phyloP scores from a whole-genome alignment of 1,140 invertebrate genomes.

The Euglossa dilemma region DNA sequence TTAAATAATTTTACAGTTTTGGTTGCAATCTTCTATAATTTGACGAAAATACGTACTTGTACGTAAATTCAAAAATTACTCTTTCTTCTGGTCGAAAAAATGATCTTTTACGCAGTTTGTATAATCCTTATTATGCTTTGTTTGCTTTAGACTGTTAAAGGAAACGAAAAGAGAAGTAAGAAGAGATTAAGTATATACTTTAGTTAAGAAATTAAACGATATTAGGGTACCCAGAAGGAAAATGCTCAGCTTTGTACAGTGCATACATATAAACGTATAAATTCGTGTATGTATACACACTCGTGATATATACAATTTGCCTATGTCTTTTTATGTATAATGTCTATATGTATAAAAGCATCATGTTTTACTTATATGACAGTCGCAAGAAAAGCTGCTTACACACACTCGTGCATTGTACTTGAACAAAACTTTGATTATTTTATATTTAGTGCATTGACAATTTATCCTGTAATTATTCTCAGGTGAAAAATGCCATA shows the following conservation, averaged over 20 bases:
- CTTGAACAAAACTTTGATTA: slow-evolving; percentile 21
- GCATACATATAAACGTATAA: slow-evolving; percentile 8
- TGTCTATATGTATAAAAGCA: slow-evolving; percentile 26
- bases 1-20: not conserved
- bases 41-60: slow-evolving; percentile 4
- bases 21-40: not conserved
- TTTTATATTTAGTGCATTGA: slow-evolving; percentile 34
- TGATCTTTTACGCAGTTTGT: not conserved
- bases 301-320: slow-evolving; percentile 34
- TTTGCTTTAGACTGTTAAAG: slow-evolving; percentile 15
- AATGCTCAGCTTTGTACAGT: slow-evolving; percentile 45
- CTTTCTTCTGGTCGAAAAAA: not conserved
- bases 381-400: not conserved
- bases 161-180: slow-evolving; percentile 9
- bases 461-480: slow-evolving; percentile 46
- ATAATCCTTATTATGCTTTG: not conserved
- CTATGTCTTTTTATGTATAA: slow-evolving; percentile 39
- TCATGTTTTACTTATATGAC: slow-evolving; percentile 24
- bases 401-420: slow-evolving; percentile 19
- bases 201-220: slow-evolving; percentile 16
- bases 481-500: slow-evolving; percentile 50
- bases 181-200: slow-evolving; percentile 17
- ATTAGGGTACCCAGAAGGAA: slow-evolving; percentile 20
- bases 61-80: slow-evolving; percentile 17
- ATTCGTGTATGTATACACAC: slow-evolving; percentile 16